Evolutionary conservation across 2,113 vertebrate genomes (phyloP).

Genomic region (Mionectes macconnelli): DNA sequence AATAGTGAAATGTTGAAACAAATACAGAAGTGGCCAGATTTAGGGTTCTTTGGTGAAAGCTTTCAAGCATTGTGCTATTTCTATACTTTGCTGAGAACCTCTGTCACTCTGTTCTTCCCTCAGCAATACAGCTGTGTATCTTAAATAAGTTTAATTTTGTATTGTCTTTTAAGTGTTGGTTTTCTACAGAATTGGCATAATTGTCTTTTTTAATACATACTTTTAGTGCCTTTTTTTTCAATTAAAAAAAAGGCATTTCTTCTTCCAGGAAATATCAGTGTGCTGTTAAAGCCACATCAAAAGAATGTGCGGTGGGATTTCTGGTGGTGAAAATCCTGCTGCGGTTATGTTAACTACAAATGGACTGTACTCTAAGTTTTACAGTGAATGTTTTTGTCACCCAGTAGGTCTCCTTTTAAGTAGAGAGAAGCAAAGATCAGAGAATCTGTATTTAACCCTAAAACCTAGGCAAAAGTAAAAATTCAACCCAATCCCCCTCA

Average conservation of each 20-base stretch:
- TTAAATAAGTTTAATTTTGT: not conserved
- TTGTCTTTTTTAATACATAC: not conserved
- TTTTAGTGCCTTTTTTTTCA: not conserved
- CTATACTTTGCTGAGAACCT: not conserved
- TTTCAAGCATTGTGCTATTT: not conserved
- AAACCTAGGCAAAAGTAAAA: not conserved
- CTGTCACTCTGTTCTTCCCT: not conserved
- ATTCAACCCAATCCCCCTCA: not conserved
- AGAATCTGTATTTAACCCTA: conserved; percentile 50
- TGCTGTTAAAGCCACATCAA: conserved; percentile 43
- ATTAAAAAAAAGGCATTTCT: not conserved
- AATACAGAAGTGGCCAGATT: not conserved
- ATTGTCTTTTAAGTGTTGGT: not conserved
- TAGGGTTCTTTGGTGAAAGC: not conserved
- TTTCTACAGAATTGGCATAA: not conserved
- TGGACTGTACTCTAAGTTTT: conserved; percentile 23
- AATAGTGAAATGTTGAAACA: not conserved
- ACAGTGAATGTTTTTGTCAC: conserved; percentile 41
- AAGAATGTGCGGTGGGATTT: conserved; percentile 43
- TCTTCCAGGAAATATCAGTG: conserved; percentile 39
- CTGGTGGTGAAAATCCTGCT: conserved; percentile 43
- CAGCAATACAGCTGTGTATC: not conserved
- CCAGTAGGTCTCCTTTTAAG: conserved; percentile 59
- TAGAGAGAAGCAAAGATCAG: conserved; percentile 54
- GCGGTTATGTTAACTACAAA: conserved; percentile 52